Percentiles rank a stretch among this genome's conserved stretches.
These are phyloP conservation scores for Poliocrania exsul DNA, from an alignment of 2,797 vertebrate species.

Conservation along the genomic window DNA sequence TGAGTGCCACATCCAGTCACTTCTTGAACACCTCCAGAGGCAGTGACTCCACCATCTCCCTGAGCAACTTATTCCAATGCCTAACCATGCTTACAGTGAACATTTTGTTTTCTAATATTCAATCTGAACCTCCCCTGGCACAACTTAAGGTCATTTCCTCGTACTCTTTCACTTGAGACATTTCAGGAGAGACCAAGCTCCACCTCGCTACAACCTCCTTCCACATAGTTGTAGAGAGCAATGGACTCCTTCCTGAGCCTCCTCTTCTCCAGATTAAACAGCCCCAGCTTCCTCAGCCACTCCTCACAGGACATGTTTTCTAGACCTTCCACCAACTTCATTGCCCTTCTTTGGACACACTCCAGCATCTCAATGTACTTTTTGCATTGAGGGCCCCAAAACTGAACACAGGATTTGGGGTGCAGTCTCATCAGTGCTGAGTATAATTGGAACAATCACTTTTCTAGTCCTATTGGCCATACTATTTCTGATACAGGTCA, in stretches of 20 bases:
- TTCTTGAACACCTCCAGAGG: not conserved
- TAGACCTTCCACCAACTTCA: not conserved
- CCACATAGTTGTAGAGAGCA: not conserved
- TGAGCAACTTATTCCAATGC: not conserved
- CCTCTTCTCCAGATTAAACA: not conserved
- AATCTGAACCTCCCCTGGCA: not conserved
- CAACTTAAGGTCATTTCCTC: not conserved
- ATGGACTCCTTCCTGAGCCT: not conserved
- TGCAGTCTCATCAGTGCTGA: not conserved
- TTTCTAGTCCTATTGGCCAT: rapidly evolving
- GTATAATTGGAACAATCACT: not conserved
- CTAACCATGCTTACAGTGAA: not conserved
- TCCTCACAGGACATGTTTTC: not conserved
- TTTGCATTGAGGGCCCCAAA: not conserved
- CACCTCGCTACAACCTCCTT: not conserved
- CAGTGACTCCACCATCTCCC: not conserved
- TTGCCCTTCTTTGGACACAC: not conserved
- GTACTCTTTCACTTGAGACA: not conserved
- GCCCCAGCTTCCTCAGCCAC: rapidly evolving
- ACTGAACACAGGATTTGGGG: not conserved
- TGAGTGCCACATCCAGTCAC: not conserved
- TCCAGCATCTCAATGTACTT: not conserved
- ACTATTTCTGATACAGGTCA: not conserved
- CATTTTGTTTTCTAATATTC: not conserved
- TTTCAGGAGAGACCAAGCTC: not conserved